phyloP scores from a whole-genome alignment of 2,113 vertebrate genomes.

The Lagopus muta region DNA sequence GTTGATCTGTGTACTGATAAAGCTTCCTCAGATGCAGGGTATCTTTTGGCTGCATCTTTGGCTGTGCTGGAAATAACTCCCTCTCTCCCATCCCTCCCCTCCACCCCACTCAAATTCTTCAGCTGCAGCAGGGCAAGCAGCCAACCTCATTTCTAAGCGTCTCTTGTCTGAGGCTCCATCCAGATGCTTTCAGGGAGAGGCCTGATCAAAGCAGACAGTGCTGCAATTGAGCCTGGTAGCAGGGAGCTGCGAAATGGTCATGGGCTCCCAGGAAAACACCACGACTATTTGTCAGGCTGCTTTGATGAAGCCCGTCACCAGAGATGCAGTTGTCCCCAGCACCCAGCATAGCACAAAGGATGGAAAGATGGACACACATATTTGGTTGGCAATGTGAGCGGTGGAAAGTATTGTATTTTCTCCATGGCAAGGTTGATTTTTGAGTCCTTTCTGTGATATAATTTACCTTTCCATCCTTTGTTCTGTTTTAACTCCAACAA shows the following conservation, averaged over 20 bases:
- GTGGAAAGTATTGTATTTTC: not conserved
- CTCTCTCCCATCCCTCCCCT: not conserved
- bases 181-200: slow-evolving; percentile 62
- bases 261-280: slow-evolving; percentile 44
- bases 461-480: not conserved
- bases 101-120: slow-evolving; percentile 20
- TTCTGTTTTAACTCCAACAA: not conserved
- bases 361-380: not conserved
- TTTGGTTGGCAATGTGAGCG: not conserved
- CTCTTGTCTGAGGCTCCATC: slow-evolving; percentile 67
- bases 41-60: slow-evolving; percentile 1
- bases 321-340: rapidly evolving
- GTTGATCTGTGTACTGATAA: not conserved
- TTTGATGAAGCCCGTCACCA: not conserved
- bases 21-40: not conserved
- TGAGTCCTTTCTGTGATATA: not conserved
- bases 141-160: slow-evolving; percentile 76
- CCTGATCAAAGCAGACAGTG: slow-evolving; percentile 73
- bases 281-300: slow-evolving; percentile 43
- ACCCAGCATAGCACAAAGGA: not conserved
- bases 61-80: not conserved
- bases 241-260: slow-evolving; percentile 58
- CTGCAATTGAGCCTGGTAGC: slow-evolving; percentile 45
- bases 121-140: slow-evolving; percentile 47
- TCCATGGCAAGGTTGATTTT: not conserved